Evolutionary conservation across 2,888 invertebrate genomes (phyloP).

Genomic region (Gerosis bhagava): DNA sequence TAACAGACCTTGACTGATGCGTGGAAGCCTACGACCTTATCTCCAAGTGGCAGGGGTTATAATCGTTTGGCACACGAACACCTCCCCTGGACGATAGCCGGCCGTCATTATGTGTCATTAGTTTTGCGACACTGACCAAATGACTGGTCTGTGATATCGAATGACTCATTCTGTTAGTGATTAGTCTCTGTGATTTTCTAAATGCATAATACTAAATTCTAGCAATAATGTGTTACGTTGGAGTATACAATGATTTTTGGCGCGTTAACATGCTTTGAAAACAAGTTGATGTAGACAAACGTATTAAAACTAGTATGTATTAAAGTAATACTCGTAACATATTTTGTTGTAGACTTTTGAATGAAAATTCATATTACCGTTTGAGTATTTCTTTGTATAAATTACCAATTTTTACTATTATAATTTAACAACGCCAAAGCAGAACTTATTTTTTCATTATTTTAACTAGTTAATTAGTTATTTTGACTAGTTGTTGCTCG

Average conservation of each 20-base stretch:
- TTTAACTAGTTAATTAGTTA: too few species aligned
- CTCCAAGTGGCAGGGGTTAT: constrained; percentile 44
- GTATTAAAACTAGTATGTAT: too few species aligned
- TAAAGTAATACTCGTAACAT: too few species aligned
- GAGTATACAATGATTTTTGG: constrained; percentile 22
- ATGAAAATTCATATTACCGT: too few species aligned
- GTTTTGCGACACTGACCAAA: constrained; percentile 82
- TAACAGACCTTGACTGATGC: constrained; percentile 72
- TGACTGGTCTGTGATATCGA: constrained; percentile 77
- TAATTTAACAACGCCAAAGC: too few species aligned
- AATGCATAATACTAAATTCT: constrained; percentile 39
- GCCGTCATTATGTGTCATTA: constrained; percentile 81
- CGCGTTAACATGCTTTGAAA: constrained; percentile 9
- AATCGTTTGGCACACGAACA: constrained; percentile 39
- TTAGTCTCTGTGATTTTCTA: constrained; percentile 70
- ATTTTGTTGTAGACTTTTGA: too few species aligned
- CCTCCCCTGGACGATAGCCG: constrained; percentile 59
- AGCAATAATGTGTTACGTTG: constrained; percentile 20
- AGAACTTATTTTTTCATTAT: too few species aligned
- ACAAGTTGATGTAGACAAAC: too few species aligned
- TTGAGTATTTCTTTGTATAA: too few species aligned
- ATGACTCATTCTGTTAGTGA: constrained; percentile 76
- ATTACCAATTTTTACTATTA: too few species aligned
- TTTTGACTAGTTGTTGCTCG: too few species aligned
- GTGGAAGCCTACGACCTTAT: constrained; percentile 37